Percentiles rank a stretch among this genome's conserved stretches.
These are phyloP conservation scores for Sebastes jordani DNA, from an alignment of 2,797 vertebrate genomes.

Conservation along the genomic window DNA sequence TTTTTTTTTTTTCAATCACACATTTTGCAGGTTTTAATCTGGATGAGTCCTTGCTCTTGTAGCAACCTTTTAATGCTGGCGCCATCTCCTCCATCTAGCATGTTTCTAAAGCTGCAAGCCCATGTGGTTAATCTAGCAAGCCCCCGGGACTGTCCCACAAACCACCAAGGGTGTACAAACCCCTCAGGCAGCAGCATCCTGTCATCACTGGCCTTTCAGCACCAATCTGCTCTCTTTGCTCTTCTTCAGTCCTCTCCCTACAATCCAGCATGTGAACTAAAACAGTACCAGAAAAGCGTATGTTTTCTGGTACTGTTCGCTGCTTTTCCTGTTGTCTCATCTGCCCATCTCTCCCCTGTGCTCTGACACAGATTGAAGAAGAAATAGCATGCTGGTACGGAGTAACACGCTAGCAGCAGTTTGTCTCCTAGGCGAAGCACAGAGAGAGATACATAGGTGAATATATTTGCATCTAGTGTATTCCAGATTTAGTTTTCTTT, in stretches of 20 bases:
- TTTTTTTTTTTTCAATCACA: background rate
- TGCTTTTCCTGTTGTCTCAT: slow-evolving; percentile 34
- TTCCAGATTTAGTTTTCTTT: slow-evolving; percentile 17
- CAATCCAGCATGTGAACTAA: background rate
- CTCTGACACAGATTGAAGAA: slow-evolving; percentile 59
- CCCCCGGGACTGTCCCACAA: slow-evolving; percentile 17
- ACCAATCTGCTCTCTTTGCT: slow-evolving; percentile 13
- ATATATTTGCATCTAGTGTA: slow-evolving; percentile 21
- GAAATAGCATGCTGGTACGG: slow-evolving; percentile 32
- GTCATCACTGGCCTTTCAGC: slow-evolving; percentile 38
- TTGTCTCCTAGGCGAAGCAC: slow-evolving; percentile 19
- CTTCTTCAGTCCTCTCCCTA: background rate
- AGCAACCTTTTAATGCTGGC: background rate
- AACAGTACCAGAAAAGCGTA: too few species aligned
- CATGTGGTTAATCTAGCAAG: slow-evolving; percentile 33
- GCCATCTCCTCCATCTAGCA: background rate
- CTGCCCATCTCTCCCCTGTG: slow-evolving; percentile 49
- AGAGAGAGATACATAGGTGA: slow-evolving; percentile 29
- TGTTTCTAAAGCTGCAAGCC: slow-evolving; percentile 27
- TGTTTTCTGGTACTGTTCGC: slow-evolving; percentile 20
- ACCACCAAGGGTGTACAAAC: slow-evolving; percentile 14
- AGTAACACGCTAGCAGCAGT: slow-evolving; percentile 17
- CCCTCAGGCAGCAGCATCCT: slow-evolving; percentile 45
- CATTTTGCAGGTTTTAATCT: slow-evolving; percentile 8
- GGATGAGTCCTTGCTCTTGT: background rate